phyloP scores from a whole-genome alignment of 2,113 vertebrate species.

The Pseudopodoces humilis region DNA sequence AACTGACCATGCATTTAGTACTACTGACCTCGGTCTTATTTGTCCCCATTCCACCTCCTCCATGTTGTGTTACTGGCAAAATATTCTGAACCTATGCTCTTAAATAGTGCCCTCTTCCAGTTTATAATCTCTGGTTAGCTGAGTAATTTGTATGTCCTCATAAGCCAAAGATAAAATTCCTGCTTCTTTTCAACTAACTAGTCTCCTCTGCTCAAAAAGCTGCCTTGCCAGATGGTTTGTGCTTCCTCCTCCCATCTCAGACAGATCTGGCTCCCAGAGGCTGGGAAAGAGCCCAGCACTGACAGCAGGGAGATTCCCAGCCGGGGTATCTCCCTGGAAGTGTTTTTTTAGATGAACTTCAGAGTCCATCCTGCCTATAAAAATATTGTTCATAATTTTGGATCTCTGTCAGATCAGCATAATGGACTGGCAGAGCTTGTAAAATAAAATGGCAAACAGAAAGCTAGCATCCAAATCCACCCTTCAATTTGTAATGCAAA shows the following conservation, averaged over 20 bases:
- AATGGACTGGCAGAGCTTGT: not conserved
- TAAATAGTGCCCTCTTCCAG: not conserved
- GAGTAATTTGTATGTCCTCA: not conserved
- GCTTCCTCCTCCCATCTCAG: not conserved
- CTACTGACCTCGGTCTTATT: not conserved
- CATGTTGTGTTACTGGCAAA: not conserved
- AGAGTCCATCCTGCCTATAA: not conserved
- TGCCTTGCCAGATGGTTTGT: conserved; percentile 2
- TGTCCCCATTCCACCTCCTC: not conserved
- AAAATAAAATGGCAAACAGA: not conserved
- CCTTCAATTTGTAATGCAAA: not conserved
- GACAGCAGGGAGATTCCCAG: not conserved
- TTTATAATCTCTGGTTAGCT: not conserved
- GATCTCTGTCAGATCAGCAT: not conserved
- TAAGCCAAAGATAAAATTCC: not conserved
- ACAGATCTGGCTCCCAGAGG: not conserved
- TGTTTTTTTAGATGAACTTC: not conserved
- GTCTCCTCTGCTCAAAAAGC: conserved; percentile 14
- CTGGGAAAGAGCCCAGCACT: not conserved
- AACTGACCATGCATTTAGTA: not conserved
- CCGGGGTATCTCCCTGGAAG: conserved; percentile 2
- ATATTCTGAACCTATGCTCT: not conserved
- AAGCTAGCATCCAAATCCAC: not conserved
- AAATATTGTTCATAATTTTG: not conserved
- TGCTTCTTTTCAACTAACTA: not conserved